Evolutionary conservation across 2,888 invertebrate species (phyloP).

Genomic region (Chaetoderma sp.): DNA sequence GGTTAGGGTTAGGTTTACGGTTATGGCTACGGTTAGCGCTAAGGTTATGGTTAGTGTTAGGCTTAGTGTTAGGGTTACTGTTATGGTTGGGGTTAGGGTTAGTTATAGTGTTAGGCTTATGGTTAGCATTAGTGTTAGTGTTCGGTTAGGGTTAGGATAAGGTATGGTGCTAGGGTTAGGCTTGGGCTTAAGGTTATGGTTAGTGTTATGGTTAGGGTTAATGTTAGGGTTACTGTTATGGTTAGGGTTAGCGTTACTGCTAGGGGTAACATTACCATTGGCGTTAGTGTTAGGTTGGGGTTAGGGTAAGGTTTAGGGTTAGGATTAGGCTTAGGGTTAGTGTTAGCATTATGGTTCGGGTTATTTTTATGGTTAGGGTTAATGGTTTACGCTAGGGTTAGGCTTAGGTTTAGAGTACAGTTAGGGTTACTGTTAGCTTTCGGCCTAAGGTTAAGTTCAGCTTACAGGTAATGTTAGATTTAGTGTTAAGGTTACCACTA

Average conservation of each 20-base stretch:
- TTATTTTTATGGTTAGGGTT: slow-evolving; percentile 1
- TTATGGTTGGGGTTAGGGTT: slow-evolving; percentile 9
- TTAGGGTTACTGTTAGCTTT: slow-evolving; percentile 8
- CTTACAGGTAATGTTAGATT: not conserved
- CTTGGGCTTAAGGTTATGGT: slow-evolving; percentile 5
- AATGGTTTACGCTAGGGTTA: slow-evolving; percentile 1
- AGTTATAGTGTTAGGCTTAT: not conserved
- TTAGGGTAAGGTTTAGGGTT: slow-evolving; percentile 11
- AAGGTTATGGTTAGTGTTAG: too few species aligned
- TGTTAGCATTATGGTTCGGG: too few species aligned
- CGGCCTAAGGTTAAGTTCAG: slow-evolving; percentile 2
- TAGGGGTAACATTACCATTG: not conserved
- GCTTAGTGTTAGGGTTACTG: too few species aligned
- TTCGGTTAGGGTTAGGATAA: slow-evolving; percentile 12
- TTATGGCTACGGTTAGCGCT: slow-evolving; percentile 11
- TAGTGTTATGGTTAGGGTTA: slow-evolving; percentile 16
- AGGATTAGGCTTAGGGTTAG: slow-evolving; percentile 8
- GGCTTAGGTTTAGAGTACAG: slow-evolving; percentile 5
- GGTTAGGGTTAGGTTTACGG: too few species aligned
- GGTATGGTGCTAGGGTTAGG: slow-evolving; percentile 5
- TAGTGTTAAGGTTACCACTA: not conserved
- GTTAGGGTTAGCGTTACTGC: not conserved
- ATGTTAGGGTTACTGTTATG: too few species aligned
- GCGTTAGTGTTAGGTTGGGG: slow-evolving; percentile 4
- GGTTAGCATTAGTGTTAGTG: slow-evolving; percentile 10